phyloP scores from a whole-genome alignment of 1,140 invertebrate species.

The Euwallacea similis region DNA sequence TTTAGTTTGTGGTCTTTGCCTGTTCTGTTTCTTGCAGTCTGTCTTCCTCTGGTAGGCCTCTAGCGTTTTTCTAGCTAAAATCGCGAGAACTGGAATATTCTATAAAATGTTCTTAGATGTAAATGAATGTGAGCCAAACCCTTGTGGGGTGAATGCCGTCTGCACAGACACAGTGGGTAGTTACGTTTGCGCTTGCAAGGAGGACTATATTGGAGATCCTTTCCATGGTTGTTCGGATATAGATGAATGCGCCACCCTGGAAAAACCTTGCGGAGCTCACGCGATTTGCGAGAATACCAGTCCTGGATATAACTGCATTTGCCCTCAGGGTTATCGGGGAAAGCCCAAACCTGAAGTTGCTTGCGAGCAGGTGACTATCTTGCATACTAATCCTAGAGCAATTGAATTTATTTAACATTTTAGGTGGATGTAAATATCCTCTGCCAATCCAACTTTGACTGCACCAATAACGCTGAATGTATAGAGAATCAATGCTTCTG shows the following conservation, averaged over 20 bases:
- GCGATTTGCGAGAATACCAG: slow-evolving; percentile 85
- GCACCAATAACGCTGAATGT: slow-evolving; percentile 89
- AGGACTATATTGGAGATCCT: slow-evolving; percentile 84
- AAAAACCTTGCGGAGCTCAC: slow-evolving; percentile 81
- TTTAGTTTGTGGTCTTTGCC: slow-evolving; percentile 48
- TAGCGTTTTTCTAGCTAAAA: slow-evolving; percentile 28
- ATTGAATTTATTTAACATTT: slow-evolving; percentile 39
- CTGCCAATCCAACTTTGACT: slow-evolving; percentile 88
- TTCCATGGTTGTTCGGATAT: slow-evolving; percentile 84
- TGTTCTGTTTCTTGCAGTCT: slow-evolving; percentile 53
- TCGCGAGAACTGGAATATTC: slow-evolving; percentile 30
- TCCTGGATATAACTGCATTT: slow-evolving; percentile 86
- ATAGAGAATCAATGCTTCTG: slow-evolving; percentile 89
- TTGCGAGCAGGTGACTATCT: slow-evolving; percentile 74
- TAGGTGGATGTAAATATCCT: slow-evolving; percentile 80
- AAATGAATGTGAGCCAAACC: slow-evolving; percentile 84
- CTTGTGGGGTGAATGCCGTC: slow-evolving; percentile 81
- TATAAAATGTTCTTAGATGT: slow-evolving; percentile 66
- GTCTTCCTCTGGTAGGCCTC: slow-evolving; percentile 47
- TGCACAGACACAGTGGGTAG: slow-evolving; percentile 87
- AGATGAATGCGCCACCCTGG: slow-evolving; percentile 81
- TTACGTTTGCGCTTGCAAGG: slow-evolving; percentile 79
- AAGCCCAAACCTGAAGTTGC: slow-evolving; percentile 80
- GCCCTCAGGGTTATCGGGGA: slow-evolving; percentile 84
- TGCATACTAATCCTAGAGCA: not conserved